Conservation (phyloP, 2,888 invertebrate genomes). For the Ametastegia equiseti region DNA sequence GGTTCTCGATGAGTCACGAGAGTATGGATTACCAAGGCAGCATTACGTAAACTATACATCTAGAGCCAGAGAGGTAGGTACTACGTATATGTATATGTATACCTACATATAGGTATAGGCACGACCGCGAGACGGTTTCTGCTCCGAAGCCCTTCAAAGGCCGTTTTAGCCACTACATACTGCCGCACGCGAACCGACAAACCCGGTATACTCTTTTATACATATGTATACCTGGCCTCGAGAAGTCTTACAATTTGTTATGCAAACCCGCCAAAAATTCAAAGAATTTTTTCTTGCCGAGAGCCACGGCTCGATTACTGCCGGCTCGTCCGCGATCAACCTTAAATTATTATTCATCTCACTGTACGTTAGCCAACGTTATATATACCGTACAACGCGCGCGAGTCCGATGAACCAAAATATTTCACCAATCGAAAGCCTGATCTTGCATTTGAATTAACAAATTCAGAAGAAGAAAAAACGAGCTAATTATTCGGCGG, state of each 20-base stretch:
- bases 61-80: background rate
- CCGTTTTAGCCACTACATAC: slow-evolving; percentile 25
- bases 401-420: background rate
- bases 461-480: too few relatives aligned
- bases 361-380: background rate
- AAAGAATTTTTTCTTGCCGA: background rate
- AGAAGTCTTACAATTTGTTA: slow-evolving; percentile 41
- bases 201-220: background rate
- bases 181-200: background rate
- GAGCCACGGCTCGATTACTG: background rate
- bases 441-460: too few relatives aligned
- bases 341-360: slow-evolving; percentile 11
- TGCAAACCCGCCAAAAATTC: background rate
- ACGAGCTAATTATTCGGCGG: too few relatives aligned
- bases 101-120: background rate
- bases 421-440: background rate
- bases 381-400: too few relatives aligned
- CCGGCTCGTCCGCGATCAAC: background rate
- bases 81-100: background rate
- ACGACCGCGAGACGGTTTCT: slow-evolving; percentile 44
- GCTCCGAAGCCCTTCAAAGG: slow-evolving; percentile 44
- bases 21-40: slow-evolving; percentile 43
- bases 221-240: too few relatives aligned
- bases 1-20: slow-evolving; percentile 45
- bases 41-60: slow-evolving; percentile 43